Evolutionary conservation across 2,113 vertebrate genomes (phyloP), one percentile per base, ranked within the genome.

Genomic region (Callaeas wilsoni): DNA sequence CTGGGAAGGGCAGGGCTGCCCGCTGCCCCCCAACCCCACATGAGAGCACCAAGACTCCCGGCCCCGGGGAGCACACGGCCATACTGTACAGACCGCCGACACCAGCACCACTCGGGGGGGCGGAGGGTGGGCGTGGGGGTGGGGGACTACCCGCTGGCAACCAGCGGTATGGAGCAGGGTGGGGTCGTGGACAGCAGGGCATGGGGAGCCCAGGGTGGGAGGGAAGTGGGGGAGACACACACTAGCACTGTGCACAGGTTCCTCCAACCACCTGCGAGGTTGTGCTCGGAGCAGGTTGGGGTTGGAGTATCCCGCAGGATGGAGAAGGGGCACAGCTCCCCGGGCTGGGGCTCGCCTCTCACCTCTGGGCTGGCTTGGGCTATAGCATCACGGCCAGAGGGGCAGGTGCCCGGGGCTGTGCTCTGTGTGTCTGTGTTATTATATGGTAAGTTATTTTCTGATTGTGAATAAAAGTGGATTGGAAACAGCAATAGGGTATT

Each of bases 361-460:
- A 62, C 56, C 49, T 92, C 76, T n/a, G 46, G 89, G 80, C 92
- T 19, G 7, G 62, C 47, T 83, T 53, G 35, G 47, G 56, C 70
- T 41, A 9, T 47, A 57, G 68, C 17, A 15, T 41, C 3, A 4
- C 49, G 52, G 55, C 86, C 5, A 0, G 63, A 71, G 62, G 55
- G 64, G 41, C 67, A 39, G 53, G 37, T 57, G 89, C 87, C 76
- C 7, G 1, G 82, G 64, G 56, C 70, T 64, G 67, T 88, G 89
- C 94, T 89, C 22, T 65, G 84, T n/a, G 84, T 91, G 93, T 89
- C 87, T 93, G 92, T 82, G 89, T 93, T 95, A 94, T 93, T 96
- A 89, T 96, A 91, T 96, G 94, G 90, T 97, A 97, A 97, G 88
- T 97, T 97, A 97, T 97, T 97, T 97, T 95, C 87, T 94, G 85